Base-by-base conservation (phyloP, 1,140 invertebrate species). In the Protaetia brevitarsis region DNA sequence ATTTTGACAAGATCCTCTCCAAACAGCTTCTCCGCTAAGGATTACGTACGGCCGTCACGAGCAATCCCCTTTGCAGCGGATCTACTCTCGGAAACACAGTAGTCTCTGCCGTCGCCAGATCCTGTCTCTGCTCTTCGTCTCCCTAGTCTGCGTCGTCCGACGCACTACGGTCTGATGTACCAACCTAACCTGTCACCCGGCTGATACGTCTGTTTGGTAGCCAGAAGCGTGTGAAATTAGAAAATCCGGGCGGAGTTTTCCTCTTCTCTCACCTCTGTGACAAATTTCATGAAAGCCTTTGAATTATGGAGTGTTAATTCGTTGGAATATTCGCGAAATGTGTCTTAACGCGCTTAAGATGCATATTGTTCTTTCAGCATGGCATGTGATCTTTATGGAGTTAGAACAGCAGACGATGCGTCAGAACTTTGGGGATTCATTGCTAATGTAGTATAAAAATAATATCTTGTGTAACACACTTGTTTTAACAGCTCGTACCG, bases 191-290 rank as follows among this genome's bases (percentile, higher is more conserved):
- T 69, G 69, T 72, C 71, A 71, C 71, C 68, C 66, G 69, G 63
- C 64, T 30, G 30, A 63, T 57, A 58, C 68, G 65, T 69, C 68
- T 70, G 67, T 70, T 73, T 67, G 68, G 64, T 61, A 73, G 41
- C 64, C 70, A 72, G 64, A 68, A 62, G 60, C 34, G 67, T 74
- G 73, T 74, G 73, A 74, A 74, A 74, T 74, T 74, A 71, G 70
- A 74, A 73, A 74, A 70, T 69, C 71, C 65, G 27, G 61, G 36
- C 59, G 29, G 13, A 19, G 23, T 45, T 45, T 45, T 36, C 34
- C n/a, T n/a, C n/a, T n/a, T n/a, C n/a, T n/a, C n/a, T n/a, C n/a
- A n/a, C n/a, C n/a, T n/a, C n/a, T n/a, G n/a, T n/a, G n/a, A n/a
- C n/a, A n/a, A n/a, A n/a, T n/a, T n/a, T n/a, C n/a, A n/a, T n/a